These are phyloP conservation scores for Rhyzopertha dominica DNA, from an alignment of 1,140 invertebrate genomes.

Conservation along the genomic window DNA sequence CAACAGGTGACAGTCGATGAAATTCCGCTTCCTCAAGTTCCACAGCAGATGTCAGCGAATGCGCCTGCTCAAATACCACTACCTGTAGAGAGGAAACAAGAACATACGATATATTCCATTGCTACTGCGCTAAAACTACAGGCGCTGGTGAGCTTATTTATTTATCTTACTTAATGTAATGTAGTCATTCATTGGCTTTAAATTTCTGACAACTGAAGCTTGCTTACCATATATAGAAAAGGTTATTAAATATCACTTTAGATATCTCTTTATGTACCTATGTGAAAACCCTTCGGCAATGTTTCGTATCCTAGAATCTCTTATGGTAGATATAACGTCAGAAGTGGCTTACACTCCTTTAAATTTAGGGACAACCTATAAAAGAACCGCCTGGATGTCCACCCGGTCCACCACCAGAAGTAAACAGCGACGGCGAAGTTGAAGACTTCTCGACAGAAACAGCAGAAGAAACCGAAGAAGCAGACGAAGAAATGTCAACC, in stretches of 20 bases:
- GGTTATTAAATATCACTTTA: too few species aligned
- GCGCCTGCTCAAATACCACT: constrained; percentile 67
- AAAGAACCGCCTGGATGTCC: constrained; percentile 82
- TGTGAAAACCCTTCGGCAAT: too few species aligned
- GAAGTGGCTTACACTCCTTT: too few species aligned
- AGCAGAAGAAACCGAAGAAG: constrained; percentile 25
- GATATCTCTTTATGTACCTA: too few species aligned
- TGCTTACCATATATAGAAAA: too few species aligned
- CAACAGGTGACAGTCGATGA: constrained; percentile 96
- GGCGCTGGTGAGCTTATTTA: constrained; percentile 34
- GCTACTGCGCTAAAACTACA: constrained; percentile 43
- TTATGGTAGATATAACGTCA: too few species aligned
- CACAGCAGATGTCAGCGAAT: constrained; percentile 40
- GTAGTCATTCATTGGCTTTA: too few species aligned
- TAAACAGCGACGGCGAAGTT: constrained; percentile 61
- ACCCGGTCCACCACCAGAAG: constrained; percentile 72
- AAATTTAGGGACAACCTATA: constrained; percentile 33
- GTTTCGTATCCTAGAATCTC: too few species aligned
- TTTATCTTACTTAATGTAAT: too few species aligned
- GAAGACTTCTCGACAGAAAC: constrained; percentile 39
- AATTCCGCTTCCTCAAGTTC: constrained; percentile 79
- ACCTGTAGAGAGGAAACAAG: constrained; percentile 50
- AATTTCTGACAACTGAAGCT: too few species aligned
- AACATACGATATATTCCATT: constrained; percentile 45
- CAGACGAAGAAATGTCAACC: constrained; percentile 30